A percentile compares a stretch with the other conserved stretches of the same genome.
Conservation (phyloP, 2,113 vertebrate species). For the Felis chaus region DNA sequence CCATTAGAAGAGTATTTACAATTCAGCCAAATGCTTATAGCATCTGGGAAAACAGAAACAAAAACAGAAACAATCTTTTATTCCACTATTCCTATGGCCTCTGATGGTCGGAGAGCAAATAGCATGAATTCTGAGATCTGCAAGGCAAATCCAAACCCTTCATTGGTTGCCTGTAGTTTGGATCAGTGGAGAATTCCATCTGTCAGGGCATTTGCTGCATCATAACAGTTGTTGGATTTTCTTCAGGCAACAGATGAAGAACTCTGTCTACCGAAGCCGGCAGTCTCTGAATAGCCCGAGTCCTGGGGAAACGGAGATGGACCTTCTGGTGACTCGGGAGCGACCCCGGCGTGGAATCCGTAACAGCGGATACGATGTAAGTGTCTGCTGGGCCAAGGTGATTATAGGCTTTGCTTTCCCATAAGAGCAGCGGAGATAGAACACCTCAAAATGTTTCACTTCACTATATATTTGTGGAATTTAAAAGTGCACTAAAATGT, state of each 20-base stretch:
- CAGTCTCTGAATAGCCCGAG: constrained; percentile 98
- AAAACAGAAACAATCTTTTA: not conserved
- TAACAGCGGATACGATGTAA: constrained; percentile 98
- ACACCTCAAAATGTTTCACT: not conserved
- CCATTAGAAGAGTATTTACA: constrained; percentile 41
- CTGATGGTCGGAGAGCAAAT: not conserved
- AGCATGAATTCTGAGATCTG: constrained; percentile 49
- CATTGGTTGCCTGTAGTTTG: constrained; percentile 69
- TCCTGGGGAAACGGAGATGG: constrained; percentile 98
- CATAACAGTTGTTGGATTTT: constrained; percentile 74
- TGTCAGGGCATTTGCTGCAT: constrained; percentile 77
- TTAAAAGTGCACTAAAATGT: not conserved
- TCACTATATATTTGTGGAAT: not conserved
- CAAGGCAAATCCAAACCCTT: constrained; percentile 60
- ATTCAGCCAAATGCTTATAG: constrained; percentile 45
- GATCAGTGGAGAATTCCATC: constrained; percentile 81
- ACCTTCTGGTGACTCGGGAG: constrained; percentile 97
- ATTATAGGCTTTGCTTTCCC: not conserved
- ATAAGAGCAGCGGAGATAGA: not conserved
- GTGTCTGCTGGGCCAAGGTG: constrained; percentile 72
- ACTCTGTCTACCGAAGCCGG: constrained; percentile 93
- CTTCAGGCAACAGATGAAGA: constrained; percentile 93
- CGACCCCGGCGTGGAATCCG: constrained; percentile 95
- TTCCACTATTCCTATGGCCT: not conserved
- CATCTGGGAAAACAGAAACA: not conserved